Base-by-base conservation (phyloP, 2,888 invertebrate genomes). In the Erebia palarica region DNA sequence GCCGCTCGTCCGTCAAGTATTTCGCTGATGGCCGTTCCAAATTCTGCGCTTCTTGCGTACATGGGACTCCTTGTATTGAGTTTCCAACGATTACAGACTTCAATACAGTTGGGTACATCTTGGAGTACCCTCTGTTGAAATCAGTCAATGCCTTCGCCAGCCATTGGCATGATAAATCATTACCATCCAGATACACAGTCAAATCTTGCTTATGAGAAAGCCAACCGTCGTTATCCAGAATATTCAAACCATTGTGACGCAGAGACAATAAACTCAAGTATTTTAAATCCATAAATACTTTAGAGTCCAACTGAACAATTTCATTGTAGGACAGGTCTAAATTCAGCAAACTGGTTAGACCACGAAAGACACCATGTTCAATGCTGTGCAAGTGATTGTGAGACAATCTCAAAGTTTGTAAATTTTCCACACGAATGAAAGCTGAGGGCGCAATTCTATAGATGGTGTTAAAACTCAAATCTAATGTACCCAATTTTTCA, bases 41-140 rank as follows among this genome's bases (percentile, higher is more conserved):
- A 47, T 80, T 76, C 27, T 70, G 66, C 3, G 71, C 70, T 14
- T 78, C 78, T n/a, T 75, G 78, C 1, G 76, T 74, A 71, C 92
- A 93, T 0, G 91, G 87, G 36, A 92, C 87, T 0, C 89, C 89
- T 70, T 88, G 86, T n/a, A 93, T 68, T 0, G 90, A 84, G 75
- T 85, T 74, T 0, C 79, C 82, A 0, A 76, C 71, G 7, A 76
- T 70, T 0, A 71, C 68, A 0, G 75, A 63, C 11, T 76, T 73
- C 0, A 83, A 53, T 1, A 84, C 86, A 0, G 79, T 71, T 0
- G 90, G 92, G 27, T 77, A 81, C 84, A 92, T 89, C 73, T 79
- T 89, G 0, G 91, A 86, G 72, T 83, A 90, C 0, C 90, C 91
- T 75, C 86, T 90, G 11, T 89, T 83, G 65, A 77, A 88, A 74